A percentile compares a stretch with the other conserved stretches of the same genome.
Conservation (phyloP, 2,113 vertebrate genomes). For the Carlito syrichta region DNA sequence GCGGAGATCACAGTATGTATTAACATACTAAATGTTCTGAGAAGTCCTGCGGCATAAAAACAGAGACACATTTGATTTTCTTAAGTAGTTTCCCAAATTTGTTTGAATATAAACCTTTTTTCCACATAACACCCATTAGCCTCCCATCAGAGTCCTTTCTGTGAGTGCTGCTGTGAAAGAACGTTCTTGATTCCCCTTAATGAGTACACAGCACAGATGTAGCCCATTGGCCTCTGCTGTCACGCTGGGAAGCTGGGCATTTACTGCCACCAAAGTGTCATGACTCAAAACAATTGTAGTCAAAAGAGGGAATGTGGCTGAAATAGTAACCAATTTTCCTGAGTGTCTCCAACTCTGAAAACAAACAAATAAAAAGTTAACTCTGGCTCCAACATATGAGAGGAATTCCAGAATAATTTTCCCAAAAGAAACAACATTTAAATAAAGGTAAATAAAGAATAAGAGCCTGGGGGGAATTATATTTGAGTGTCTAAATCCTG, state of each 20-base stretch:
- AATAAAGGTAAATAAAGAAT: background rate
- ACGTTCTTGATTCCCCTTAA: background rate
- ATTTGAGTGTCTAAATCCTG: background rate
- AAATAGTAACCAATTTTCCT: background rate
- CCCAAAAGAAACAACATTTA: background rate
- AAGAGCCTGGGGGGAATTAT: background rate
- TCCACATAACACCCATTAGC: background rate
- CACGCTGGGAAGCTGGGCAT: background rate
- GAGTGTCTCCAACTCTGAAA: background rate
- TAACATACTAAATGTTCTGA: background rate
- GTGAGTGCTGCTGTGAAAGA: background rate
- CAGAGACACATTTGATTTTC: background rate
- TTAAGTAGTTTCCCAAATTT: background rate
- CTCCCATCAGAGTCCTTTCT: background rate
- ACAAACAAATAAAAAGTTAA: background rate
- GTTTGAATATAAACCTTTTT: background rate
- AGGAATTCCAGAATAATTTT: background rate
- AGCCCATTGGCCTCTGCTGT: background rate
- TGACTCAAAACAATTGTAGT: background rate
- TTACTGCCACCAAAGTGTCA: accelerated
- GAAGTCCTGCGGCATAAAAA: background rate
- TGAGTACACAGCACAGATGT: accelerated
- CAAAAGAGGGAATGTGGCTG: background rate
- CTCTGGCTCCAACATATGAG: background rate
- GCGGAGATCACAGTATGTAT: background rate